Evolutionary conservation across 2,797 vertebrate genomes (phyloP), one percentile per base, ranked within the genome.

Genomic region (Remorina albescens): DNA sequence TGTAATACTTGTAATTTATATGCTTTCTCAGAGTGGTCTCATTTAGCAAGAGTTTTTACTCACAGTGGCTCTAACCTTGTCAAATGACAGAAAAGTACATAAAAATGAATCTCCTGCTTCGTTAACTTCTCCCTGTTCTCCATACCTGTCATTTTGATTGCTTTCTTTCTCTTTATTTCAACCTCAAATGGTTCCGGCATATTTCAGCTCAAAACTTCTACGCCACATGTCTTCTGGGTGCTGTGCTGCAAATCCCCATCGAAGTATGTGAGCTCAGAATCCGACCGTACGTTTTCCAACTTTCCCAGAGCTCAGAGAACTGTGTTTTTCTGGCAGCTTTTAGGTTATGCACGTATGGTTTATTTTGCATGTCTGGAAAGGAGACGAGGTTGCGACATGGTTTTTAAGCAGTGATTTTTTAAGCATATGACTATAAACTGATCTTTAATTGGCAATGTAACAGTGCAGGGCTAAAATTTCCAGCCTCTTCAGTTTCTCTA

Each of bases 361-460:
- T 90, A 85, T 85, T 78, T 86, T 86, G 26, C 2, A 68, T 19
- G 74, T 78, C 79, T 87, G 75, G 66, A 78, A 71, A 0, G 16
- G 67, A 83, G 81, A 76, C 68, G 28, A 54, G 73, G 72, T 79
- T 67, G 69, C 71, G 73, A 80, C 68, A 67, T 6, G 8, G 56
- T 42, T 61, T 70, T 39, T 26, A 15, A 46, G 30, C 55, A 25
- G 21, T 42, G 50, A 74, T 67, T 67, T 61, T 74, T 82, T 70
- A 42, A 85, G 68, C 63, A 75, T 34, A 75, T 34, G 55, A 65
- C 67, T 63, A 62, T 67, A 58, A 80, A 65, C 41, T 58, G 56
- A 60, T 55, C 8, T 60, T n/a, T 30, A 39, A 53, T 50, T 72
- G 69, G 47, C 25, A 41, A 19, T 8, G 30, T 18, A 37, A 56